A percentile compares a stretch with the other conserved stretches of the same genome.
Conservation (phyloP, 2,113 vertebrate species). For the Zosterops pallidus region DNA sequence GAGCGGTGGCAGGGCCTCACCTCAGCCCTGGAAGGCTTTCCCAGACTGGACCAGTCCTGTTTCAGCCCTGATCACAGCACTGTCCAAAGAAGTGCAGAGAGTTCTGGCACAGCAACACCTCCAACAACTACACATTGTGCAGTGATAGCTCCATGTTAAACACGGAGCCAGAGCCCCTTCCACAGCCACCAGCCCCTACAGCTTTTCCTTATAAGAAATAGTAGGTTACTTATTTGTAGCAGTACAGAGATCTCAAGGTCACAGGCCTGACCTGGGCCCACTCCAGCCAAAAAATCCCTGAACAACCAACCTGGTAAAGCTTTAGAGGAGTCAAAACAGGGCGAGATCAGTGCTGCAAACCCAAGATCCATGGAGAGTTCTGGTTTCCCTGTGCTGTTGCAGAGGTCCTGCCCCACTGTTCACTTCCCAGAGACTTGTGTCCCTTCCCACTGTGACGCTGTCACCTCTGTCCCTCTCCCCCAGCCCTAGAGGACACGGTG, state of each 20-base stretch:
- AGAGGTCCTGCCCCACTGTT: background rate
- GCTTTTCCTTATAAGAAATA: background rate
- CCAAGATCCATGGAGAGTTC: background rate
- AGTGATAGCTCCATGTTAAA: fast-evolving
- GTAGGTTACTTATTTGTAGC: background rate
- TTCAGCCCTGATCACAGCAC: background rate
- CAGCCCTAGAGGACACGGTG: conserved; percentile 73
- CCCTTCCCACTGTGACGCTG: background rate
- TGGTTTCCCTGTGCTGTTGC: background rate
- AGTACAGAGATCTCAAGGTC: background rate
- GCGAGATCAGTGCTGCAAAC: background rate
- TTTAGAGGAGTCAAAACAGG: too few relatives aligned
- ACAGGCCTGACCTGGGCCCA: fast-evolving
- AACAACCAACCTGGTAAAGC: too few relatives aligned
- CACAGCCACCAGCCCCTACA: background rate
- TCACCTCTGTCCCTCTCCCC: background rate
- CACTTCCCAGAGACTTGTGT: background rate
- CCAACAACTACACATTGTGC: background rate
- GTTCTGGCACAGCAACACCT: background rate
- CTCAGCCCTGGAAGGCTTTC: background rate
- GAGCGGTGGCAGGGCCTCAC: background rate
- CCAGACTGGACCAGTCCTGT: background rate
- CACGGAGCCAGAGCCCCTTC: background rate
- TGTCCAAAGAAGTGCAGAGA: background rate
- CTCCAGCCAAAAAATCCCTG: background rate